Evolutionary conservation across 23 tunicate genomes (phyloP), one percentile per base, ranked within the genome.

Genomic region (Trididemnum clinides): DNA sequence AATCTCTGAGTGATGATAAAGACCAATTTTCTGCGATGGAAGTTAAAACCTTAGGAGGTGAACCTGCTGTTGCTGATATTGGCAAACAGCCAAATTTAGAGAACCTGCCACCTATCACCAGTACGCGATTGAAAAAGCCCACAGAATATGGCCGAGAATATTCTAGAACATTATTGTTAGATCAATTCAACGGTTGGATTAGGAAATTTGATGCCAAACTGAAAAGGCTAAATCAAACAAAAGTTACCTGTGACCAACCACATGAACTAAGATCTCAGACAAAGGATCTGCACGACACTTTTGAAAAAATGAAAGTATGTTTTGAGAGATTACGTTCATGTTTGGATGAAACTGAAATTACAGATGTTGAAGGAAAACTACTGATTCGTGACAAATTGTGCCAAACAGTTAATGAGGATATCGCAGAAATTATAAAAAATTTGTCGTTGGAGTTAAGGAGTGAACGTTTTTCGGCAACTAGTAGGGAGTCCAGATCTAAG

Each of bases 151-250:
- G 66, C 22, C 20, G 25, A 59, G 66, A 59, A 59, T 59, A 59
- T 59, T 19, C 66, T 28, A 59, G 25, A 59, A 25, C 20, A 59
- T 59, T 59, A n/a, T n/a, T 59, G 25, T 10, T 12, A 19, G 66
- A 59, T 59, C 66, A 59, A n/a, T 59, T 59, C 22, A 59, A 59
- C 22, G 66, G 66, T 59, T 59, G 66, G 66, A n/a, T 59, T 59
- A 59, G 54, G 22, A 59, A 59, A 28, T n/a, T 59, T 59, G 66
- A 59, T 59, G 25, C 3, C 25, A 59, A n/a, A n/a, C 66, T 59
- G 5, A 59, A 59, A n/a, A 59, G 22, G 22, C 22, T 59, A n/a
- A 59, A 59, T n/a, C 66, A 59, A 59, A 25, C 22, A 10, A 59
- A 59, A 28, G 66, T 59, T 3, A 59, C 66, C 22, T 59, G 66